Percentiles rank a stretch among this genome's conserved stretches.
These are phyloP conservation scores for Herpailurus yagouaroundi DNA, from an alignment of 2,113 vertebrate genomes.

Conservation along the genomic window DNA sequence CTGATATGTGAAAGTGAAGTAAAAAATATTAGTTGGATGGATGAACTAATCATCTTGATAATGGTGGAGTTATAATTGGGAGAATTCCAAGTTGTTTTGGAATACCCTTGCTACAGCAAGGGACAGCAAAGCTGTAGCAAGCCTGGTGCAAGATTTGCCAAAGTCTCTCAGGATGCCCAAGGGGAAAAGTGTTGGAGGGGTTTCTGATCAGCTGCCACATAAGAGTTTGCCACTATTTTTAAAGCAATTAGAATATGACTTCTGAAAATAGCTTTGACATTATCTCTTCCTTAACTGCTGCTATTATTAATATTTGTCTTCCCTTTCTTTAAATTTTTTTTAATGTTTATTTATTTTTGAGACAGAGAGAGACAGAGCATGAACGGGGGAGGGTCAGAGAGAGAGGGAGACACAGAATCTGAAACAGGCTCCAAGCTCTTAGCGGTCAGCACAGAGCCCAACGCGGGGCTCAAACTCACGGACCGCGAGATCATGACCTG, in stretches of 20 bases:
- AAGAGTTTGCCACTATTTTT: background rate
- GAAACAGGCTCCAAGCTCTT: too few species aligned
- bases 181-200: background rate
- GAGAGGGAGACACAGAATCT: too few species aligned
- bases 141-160: background rate
- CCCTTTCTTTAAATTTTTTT: background rate
- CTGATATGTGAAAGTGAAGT: background rate
- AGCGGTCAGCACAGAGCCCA: too few species aligned
- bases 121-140: background rate
- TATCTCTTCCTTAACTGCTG: background rate
- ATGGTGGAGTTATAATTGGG: background rate
- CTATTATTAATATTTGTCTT: background rate
- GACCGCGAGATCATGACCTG: too few species aligned
- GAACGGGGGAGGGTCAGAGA: too few species aligned
- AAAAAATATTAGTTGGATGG: background rate
- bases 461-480: rapidly evolving
- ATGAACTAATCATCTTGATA: background rate
- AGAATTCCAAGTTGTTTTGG: background rate
- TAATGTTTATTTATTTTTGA: too few species aligned
- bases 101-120: background rate
- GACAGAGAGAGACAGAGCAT: too few species aligned
- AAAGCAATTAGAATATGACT: background rate
- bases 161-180: background rate
- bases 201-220: background rate
- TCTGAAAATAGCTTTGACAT: background rate